These are phyloP conservation scores for Hemicordylus capensis DNA, from an alignment of 2,113 vertebrate genomes.

Conservation along the genomic window DNA sequence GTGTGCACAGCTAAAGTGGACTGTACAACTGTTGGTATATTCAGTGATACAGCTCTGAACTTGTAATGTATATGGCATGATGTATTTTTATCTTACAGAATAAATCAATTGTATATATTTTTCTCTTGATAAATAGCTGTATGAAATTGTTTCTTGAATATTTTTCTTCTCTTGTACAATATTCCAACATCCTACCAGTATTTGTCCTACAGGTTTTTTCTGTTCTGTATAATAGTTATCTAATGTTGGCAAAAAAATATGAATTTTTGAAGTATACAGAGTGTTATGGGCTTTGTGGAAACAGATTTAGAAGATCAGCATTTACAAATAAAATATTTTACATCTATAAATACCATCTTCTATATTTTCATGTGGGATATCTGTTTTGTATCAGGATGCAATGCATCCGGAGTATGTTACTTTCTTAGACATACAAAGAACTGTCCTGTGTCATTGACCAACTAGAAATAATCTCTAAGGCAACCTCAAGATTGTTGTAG, in stretches of 20 bases:
- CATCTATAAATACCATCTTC: slow-evolving; percentile 75
- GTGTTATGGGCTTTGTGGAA: slow-evolving; percentile 97
- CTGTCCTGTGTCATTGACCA: not conserved
- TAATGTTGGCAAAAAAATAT: slow-evolving; percentile 87
- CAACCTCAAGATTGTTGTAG: not conserved
- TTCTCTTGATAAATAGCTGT: slow-evolving; percentile 99
- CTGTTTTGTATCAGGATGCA: not conserved
- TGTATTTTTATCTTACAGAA: slow-evolving; percentile 99
- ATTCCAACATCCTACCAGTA: slow-evolving; percentile 95
- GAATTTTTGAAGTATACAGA: slow-evolving; percentile 92
- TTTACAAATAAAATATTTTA: slow-evolving; percentile 99
- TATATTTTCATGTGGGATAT: slow-evolving; percentile 15
- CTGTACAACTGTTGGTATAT: slow-evolving; percentile 85
- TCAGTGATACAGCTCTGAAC: slow-evolving; percentile 87
- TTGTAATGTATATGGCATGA: slow-evolving; percentile 98
- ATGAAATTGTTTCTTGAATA: slow-evolving; percentile 98
- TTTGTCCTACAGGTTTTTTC: slow-evolving; percentile 91
- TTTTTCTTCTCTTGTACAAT: slow-evolving; percentile 99
- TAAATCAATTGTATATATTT: slow-evolving; percentile 99
- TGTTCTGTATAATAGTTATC: slow-evolving; percentile 93
- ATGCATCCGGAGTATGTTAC: too few relatives aligned
- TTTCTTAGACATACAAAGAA: not conserved
- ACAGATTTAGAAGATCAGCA: slow-evolving; percentile 97
- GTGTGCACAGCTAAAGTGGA: slow-evolving; percentile 93
- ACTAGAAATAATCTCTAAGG: not conserved